Conservation (phyloP, 2,797 vertebrate genomes). For the Sphenodon punctatus region DNA sequence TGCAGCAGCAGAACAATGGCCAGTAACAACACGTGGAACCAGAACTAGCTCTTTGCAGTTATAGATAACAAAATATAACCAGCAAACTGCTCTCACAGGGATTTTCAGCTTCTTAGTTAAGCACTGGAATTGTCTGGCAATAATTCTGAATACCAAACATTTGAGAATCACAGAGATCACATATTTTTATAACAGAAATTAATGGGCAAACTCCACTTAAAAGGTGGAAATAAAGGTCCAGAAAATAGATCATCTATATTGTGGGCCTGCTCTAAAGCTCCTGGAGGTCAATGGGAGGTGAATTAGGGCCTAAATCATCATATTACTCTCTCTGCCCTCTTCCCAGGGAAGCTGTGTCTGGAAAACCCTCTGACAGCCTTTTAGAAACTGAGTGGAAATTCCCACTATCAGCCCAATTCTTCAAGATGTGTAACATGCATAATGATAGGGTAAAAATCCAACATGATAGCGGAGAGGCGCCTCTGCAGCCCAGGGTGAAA, state of each 20-base stretch:
- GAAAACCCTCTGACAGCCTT: too few relatives aligned
- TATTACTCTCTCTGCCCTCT: too few relatives aligned
- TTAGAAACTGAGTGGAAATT: too few relatives aligned
- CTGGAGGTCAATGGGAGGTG: not conserved
- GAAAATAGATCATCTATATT: not conserved
- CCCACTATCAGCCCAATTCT: too few relatives aligned
- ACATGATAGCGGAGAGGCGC: too few relatives aligned
- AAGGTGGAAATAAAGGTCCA: not conserved
- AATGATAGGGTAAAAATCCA: too few relatives aligned
- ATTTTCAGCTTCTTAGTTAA: slow-evolving; percentile 1
- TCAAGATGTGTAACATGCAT: too few relatives aligned
- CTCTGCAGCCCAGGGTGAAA: too few relatives aligned
- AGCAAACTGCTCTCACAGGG: slow-evolving; percentile 6
- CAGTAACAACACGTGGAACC: too few relatives aligned
- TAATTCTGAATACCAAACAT: not conserved
- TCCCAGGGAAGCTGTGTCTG: too few relatives aligned
- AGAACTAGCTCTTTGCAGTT: not conserved
- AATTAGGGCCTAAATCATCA: not conserved
- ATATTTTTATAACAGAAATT: too few relatives aligned
- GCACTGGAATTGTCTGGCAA: slow-evolving; percentile 3
- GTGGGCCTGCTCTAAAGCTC: not conserved
- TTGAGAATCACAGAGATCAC: not conserved
- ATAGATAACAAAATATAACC: not conserved
- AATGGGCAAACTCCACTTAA: not conserved
- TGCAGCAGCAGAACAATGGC: not conserved